Base-by-base conservation (phyloP, 1,140 invertebrate species). In the Sitobion miscanthi region DNA sequence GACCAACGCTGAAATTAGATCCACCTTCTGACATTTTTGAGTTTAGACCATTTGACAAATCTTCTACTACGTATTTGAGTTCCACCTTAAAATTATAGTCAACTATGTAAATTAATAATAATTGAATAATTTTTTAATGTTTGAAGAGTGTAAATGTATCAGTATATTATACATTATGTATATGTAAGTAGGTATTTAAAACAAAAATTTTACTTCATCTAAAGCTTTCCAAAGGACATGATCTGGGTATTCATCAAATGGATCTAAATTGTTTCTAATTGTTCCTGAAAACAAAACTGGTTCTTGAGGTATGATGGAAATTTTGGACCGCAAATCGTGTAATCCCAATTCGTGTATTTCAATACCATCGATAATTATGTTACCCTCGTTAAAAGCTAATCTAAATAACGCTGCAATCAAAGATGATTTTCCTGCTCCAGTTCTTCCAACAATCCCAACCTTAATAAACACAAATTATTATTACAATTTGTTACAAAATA, bases 401-500 rank as follows among this genome's bases (percentile, higher is more conserved):
- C 98, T 96, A 94, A 99, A 99, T 2, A 99, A 95, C 1, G 98
- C 97, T 54, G 97, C 95, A 92, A 98, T 98, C 9, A 99, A 95
- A 0, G 98, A 99, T 0, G 98, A 98, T 95, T 99, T 99, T 35
- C 98, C 98, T 69, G 98, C 98, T 2, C 98, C 98, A 23, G 98
- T 98, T 94, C 97, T 96, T 8, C 98, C 98, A 17, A 98, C 97
- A 17, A 98, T 97, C 14, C 97, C 97, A 25, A 97, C 95, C 54
- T 54, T 54, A 23, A 54, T 23, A 23, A 54, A 23, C 7, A 54
- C 21, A 23, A 54, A 54, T 8, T 47, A 47, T 47, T 47, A 47
- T 11, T 47, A 47, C 6, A 9, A 47, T 47, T 7, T 11, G 9
- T 47, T 9, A 47, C 9, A 7, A 47, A 47, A 47, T 1, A 47